Evolutionary conservation across 2,888 invertebrate species (phyloP), one percentile per base, ranked within the genome.

Genomic region (Drosophila meridionalis): DNA sequence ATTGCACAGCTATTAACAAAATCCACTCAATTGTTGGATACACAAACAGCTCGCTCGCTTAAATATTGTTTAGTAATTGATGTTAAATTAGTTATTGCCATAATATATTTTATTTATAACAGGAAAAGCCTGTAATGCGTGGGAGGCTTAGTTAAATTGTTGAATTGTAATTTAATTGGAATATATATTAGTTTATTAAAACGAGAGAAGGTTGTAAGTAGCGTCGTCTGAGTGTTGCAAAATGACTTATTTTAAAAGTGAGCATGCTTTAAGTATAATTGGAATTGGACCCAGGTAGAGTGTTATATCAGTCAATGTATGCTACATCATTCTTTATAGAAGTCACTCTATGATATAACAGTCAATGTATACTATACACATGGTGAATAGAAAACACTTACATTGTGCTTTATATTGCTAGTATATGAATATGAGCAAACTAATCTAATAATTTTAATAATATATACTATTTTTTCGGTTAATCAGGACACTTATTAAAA

Each of bases 1-100:
- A 62, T 69, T 56, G 71, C 42, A 75, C 62, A 69, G 57, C 52
- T 42, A 62, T 69, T 59, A 55, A 9, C 55, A 59, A 65, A 62
- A 61, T 50, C 8, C 11, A n/a, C 62, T 43, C 47, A 42, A 45
- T 43, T 60, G 36, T 48, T 67, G 72, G 0, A 26, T 36, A 76
- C 48, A 69, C 60, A 14, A 4, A 11, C 20, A 47, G 20, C 56
- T 38, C n/a, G 36, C 48, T 47, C 20, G 26, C 5, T 8, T n/a
- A 3, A 20, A 14, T 42, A 40, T n/a, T 12, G 43, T 26, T 34
- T 26, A 12, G n/a, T 50, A 32, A n/a, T 32, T n/a, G 2, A 32
- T 9, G 9, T n/a, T 4, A n/a, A n/a, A 34, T 34, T 20, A 11
- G 1, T 32, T 32, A n/a, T n/a, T 50, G 5, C 4, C 8, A 8